A percentile compares a stretch with the other conserved stretches of the same genome.
Conservation (phyloP, 2,888 invertebrate genomes). For the Epiblema foenella region DNA sequence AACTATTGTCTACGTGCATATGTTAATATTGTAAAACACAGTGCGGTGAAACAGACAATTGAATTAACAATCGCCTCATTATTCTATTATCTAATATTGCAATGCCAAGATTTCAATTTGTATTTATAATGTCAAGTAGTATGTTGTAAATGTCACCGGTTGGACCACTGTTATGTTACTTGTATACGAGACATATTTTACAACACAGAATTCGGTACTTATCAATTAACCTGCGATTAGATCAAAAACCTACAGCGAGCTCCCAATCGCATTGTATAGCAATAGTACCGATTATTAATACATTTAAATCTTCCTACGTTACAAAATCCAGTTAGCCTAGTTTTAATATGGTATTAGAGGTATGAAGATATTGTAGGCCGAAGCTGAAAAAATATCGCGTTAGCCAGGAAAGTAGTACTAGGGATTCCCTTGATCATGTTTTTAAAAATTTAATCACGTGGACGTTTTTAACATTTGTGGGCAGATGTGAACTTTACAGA, state of each 20-base stretch:
- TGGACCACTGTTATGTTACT: constrained; percentile 54
- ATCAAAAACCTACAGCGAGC: constrained; percentile 4
- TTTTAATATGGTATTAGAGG: too few species aligned
- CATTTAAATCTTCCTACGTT: too few species aligned
- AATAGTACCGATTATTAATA: background rate
- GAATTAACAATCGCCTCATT: constrained; percentile 61
- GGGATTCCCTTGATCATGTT: background rate
- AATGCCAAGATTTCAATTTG: constrained; percentile 65
- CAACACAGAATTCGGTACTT: constrained; percentile 14
- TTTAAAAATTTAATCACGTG: background rate
- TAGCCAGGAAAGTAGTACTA: background rate
- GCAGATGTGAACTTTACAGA: background rate
- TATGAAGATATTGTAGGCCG: background rate
- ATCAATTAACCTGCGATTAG: background rate
- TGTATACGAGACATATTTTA: constrained; percentile 57
- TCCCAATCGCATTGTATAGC: background rate
- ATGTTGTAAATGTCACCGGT: constrained; percentile 74
- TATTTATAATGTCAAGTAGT: constrained; percentile 65
- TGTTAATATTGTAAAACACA: constrained; percentile 60
- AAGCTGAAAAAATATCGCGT: background rate
- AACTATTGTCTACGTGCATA: constrained; percentile 48
- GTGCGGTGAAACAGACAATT: constrained; percentile 58
- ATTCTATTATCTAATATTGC: constrained; percentile 54
- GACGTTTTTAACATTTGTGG: background rate
- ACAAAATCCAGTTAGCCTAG: too few species aligned